These are phyloP conservation scores for Dinocampus coccinellae DNA, from an alignment of 2,888 invertebrate genomes.

Conservation along the genomic window DNA sequence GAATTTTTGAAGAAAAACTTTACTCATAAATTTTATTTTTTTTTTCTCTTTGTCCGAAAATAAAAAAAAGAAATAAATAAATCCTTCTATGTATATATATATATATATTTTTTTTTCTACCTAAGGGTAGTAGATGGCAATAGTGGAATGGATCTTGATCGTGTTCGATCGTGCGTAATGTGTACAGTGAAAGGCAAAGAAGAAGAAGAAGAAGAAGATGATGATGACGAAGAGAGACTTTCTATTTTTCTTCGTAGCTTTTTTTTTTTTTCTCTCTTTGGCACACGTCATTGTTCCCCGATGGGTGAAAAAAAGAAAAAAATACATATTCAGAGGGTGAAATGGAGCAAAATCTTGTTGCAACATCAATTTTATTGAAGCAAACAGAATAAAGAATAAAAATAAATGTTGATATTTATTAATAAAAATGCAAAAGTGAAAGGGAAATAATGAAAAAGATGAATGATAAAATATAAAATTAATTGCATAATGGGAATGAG, in stretches of 20 bases:
- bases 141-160: constrained; percentile 54
- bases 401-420: too few relatives aligned
- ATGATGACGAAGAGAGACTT: too few relatives aligned
- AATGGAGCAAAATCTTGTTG: constrained; percentile 54
- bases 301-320: constrained; percentile 14
- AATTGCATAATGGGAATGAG: too few relatives aligned
- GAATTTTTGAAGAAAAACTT: too few relatives aligned
- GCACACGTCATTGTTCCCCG: constrained; percentile 51
- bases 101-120: not conserved
- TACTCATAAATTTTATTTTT: not conserved
- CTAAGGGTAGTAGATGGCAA: constrained; percentile 32
- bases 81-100: constrained; percentile 36
- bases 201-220: constrained; percentile 26
- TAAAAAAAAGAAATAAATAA: constrained; percentile 2
- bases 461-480: too few relatives aligned
- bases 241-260: not conserved
- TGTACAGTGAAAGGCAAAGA: constrained; percentile 40
- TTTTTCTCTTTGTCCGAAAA: not conserved
- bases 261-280: constrained; percentile 25
- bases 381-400: not conserved
- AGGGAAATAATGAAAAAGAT: too few relatives aligned
- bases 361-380: constrained; percentile 36
- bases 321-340: constrained; percentile 49
- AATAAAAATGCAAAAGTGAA: too few relatives aligned
- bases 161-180: constrained; percentile 56